A percentile compares a stretch with the other conserved stretches of the same genome.
These are phyloP conservation scores for Bugulina stolonifera DNA, from an alignment of 2,888 invertebrate genomes.

Conservation along the genomic window DNA sequence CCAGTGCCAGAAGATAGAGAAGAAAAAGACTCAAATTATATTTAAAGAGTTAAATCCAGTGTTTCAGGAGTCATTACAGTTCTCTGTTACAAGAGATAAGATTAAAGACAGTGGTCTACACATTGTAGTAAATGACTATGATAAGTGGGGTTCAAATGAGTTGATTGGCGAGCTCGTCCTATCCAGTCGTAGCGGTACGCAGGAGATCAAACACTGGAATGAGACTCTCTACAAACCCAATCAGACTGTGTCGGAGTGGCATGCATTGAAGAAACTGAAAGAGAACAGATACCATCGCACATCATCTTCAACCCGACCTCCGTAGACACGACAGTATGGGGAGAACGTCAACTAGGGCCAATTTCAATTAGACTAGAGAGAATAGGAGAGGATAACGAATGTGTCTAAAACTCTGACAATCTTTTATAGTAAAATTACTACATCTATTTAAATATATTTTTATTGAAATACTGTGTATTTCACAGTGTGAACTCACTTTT, in stretches of 20 bases:
- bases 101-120: constrained; percentile 88
- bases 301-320: constrained; percentile 11
- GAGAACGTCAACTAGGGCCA: too few relatives aligned
- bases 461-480: too few relatives aligned
- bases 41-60: constrained; percentile 78
- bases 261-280: constrained; percentile 69
- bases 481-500: too few relatives aligned
- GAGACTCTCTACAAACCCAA: constrained; percentile 96
- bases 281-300: constrained; percentile 1
- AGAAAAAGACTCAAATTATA: constrained; percentile 77
- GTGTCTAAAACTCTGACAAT: too few relatives aligned
- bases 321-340: too few relatives aligned
- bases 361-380: too few relatives aligned
- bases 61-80: constrained; percentile 91
- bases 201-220: constrained; percentile 95
- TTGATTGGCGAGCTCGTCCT: constrained; percentile 68
- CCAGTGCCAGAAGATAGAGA: constrained; percentile 88
- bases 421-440: too few relatives aligned
- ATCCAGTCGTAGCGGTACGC: constrained; percentile 71
- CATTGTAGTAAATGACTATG: constrained; percentile 94
- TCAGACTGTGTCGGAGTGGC: constrained; percentile 94
- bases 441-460: too few relatives aligned
- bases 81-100: constrained; percentile 94
- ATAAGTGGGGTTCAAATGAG: constrained; percentile 88
- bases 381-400: too few relatives aligned